A percentile compares a stretch with the other conserved stretches of the same genome.
Conservation (phyloP, 2,797 vertebrate genomes). For the Phalloptychus januarius region DNA sequence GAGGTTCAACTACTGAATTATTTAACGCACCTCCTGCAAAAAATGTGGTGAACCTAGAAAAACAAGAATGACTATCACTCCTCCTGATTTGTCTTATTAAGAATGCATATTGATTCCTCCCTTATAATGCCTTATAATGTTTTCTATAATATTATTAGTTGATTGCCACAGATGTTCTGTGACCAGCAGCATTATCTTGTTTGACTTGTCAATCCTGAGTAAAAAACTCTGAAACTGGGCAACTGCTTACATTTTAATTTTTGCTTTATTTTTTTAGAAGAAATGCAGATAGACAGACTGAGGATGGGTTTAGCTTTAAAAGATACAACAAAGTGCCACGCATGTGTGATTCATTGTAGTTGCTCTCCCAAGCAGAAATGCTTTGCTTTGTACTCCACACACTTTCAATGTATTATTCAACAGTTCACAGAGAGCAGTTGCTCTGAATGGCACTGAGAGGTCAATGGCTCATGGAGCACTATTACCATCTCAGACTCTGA, state of each 20-base stretch:
- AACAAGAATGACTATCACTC: too few species aligned
- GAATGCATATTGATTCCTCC: neutral
- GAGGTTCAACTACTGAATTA: too few species aligned
- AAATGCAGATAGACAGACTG: neutral
- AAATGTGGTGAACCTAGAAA: too few species aligned
- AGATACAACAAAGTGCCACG: neutral
- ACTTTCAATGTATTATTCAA: constrained; percentile 63
- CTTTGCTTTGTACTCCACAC: constrained; percentile 38
- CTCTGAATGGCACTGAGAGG: constrained; percentile 59
- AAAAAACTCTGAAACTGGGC: neutral
- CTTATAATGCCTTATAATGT: too few species aligned
- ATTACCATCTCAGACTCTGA: constrained; percentile 53
- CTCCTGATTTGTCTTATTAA: neutral
- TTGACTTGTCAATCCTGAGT: neutral
- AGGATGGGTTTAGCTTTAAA: neutral
- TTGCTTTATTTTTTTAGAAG: neutral
- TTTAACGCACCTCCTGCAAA: too few species aligned
- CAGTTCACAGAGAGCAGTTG: constrained; percentile 35
- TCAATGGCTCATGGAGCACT: constrained; percentile 55
- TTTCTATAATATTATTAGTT: neutral
- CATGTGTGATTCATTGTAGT: constrained; percentile 26
- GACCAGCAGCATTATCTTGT: neutral
- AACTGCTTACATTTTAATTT: neutral
- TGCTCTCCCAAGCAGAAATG: constrained; percentile 34
- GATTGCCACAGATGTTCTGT: neutral